Evolutionary conservation across 2,888 invertebrate species (phyloP).

Genomic region (Cistogaster globosa): DNA sequence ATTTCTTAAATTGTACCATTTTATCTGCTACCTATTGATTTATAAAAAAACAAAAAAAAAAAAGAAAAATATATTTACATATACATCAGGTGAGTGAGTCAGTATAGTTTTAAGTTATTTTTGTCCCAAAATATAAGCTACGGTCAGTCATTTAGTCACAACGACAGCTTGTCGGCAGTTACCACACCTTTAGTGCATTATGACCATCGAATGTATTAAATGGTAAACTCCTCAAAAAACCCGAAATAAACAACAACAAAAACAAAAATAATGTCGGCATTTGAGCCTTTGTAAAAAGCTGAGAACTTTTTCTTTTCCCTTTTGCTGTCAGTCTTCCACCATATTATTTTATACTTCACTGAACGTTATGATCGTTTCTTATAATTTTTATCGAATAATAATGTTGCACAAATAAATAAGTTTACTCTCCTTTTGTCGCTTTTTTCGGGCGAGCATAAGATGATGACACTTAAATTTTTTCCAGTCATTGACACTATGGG

Average conservation of each 20-base stretch:
- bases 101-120: constrained; percentile 30
- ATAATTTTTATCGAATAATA: constrained; percentile 79
- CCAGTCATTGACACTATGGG: constrained; percentile 34
- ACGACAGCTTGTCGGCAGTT: constrained; percentile 68
- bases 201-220: constrained; percentile 69
- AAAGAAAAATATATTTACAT: constrained; percentile 11
- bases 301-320: constrained; percentile 22
- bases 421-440: constrained; percentile 49
- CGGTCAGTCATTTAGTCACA: constrained; percentile 62
- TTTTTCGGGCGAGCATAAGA: constrained; percentile 36
- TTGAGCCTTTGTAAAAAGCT: constrained; percentile 65
- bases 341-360: constrained; percentile 58
- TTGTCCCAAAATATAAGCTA: constrained; percentile 64
- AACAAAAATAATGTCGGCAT: constrained; percentile 67
- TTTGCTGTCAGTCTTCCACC: constrained; percentile 63
- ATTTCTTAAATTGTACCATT: constrained; percentile 15
- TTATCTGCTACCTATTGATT: constrained; percentile 53
- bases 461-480: constrained; percentile 56
- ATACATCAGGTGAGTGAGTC: constrained; percentile 62
- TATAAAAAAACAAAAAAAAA: constrained; percentile 26
- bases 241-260: constrained; percentile 33
- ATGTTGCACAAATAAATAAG: constrained; percentile 65
- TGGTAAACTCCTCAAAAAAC: constrained; percentile 50
- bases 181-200: constrained; percentile 71
- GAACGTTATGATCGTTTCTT: constrained; percentile 72